Conservation (phyloP, 2,888 invertebrate species). For the Piscicola geometra region DNA sequence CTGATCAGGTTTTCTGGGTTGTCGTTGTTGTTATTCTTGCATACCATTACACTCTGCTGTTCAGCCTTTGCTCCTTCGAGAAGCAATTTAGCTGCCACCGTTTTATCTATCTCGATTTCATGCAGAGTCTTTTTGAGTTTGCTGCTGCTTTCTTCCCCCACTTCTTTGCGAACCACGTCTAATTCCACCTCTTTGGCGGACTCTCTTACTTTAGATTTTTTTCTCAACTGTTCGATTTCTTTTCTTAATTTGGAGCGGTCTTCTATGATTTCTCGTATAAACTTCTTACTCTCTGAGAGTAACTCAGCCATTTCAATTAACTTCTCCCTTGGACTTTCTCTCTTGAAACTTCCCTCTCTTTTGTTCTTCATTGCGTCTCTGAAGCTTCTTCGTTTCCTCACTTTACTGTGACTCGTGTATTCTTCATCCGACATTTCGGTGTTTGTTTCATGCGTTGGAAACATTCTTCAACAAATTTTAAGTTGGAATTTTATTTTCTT, state of each 20-base stretch:
- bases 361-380: too few species aligned
- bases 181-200: not conserved
- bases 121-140: slow-evolving; percentile 2
- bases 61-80: not conserved
- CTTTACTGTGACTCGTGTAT: too few species aligned
- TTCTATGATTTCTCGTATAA: slow-evolving; percentile 16
- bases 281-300: slow-evolving; percentile 19
- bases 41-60: not conserved
- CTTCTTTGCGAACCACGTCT: not conserved
- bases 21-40: too few species aligned
- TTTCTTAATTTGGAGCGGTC: slow-evolving; percentile 7
- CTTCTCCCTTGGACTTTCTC: slow-evolving; percentile 13
- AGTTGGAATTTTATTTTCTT: not conserved
- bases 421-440: too few species aligned
- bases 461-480: not conserved
- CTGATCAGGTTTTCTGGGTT: too few species aligned
- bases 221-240: not conserved
- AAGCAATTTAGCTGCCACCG: not conserved
- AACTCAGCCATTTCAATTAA: slow-evolving; percentile 18
- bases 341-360: too few species aligned
- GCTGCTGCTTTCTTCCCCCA: not conserved
- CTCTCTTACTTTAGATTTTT: not conserved
- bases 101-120: not conserved
- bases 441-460: not conserved
- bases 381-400: too few species aligned